Conservation (phyloP, 1,140 invertebrate genomes). For the Copidosoma floridanum region DNA sequence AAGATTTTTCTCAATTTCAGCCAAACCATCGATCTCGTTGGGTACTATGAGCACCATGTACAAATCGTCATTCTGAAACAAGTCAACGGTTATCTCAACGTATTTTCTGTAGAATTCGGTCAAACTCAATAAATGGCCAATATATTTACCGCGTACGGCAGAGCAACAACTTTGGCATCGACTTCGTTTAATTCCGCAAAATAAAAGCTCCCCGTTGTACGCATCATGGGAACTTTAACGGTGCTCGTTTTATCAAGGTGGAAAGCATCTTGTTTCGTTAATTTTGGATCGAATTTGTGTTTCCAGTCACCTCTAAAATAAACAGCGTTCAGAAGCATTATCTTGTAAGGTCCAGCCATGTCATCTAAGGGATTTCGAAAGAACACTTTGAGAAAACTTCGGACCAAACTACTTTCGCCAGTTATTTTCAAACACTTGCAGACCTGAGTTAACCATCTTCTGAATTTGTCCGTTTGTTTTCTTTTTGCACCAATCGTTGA, state of each 20-base stretch:
- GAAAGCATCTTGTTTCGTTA: conserved; percentile 60
- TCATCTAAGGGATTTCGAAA: conserved; percentile 38
- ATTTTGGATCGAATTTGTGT: conserved; percentile 57
- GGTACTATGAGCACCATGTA: conserved; percentile 64
- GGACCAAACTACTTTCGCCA: no score
- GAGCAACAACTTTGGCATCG: conserved; percentile 57
- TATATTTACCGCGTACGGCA: conserved; percentile 61
- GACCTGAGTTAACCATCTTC: conserved; percentile 4
- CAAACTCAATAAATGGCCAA: no score
- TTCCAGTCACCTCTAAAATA: conserved; percentile 74
- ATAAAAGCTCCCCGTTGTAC: conserved; percentile 53
- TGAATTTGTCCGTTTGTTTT: conserved; percentile 66
- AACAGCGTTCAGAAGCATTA: conserved; percentile 67
- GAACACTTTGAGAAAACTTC: no score
- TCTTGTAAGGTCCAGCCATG: conserved; percentile 48
- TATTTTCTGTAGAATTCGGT: no score
- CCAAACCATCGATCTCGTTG: conserved; percentile 57
- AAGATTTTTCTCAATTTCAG: conserved; percentile 51
- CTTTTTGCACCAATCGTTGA: conserved; percentile 66
- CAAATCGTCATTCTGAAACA: conserved; percentile 57
- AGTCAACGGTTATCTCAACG: no score
- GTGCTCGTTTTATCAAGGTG: conserved; percentile 49
- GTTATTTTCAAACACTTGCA: no score
- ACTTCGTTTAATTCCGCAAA: conserved; percentile 54
- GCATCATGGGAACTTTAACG: conserved; percentile 62